Base-by-base conservation (phyloP, 53 echinoderm and acorn worm genomes). In the Henricia sp. region DNA sequence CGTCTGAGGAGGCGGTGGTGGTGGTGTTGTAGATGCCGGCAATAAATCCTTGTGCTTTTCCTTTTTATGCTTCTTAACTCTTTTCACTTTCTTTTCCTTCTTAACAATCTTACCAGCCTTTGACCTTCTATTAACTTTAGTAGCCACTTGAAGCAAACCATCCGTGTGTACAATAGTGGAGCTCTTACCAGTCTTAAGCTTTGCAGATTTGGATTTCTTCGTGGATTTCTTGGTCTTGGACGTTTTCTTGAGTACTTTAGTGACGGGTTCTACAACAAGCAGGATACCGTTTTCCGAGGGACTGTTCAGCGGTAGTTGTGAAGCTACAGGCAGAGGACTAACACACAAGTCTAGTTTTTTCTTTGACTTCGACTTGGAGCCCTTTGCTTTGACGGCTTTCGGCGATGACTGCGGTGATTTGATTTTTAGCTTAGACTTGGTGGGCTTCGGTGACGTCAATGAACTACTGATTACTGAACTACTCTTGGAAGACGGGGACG, bases 381-480 rank as follows among this genome's bases (percentile, higher is more conserved):
- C 42, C 50, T 80, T 80, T 27, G 13, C 80, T 63, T 64, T 80
- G 64, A 58, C 19, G 9, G 4, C 64, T 43, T 80, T 80, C 36
- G 80, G 80, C n/a, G 34, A 46, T 62, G 63, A 33, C 35, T 46
- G 3, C 39, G 19, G 39, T 43, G 64, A 43, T 64, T 80, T 80
- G n/a, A 19, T 80, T 64, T 80, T 80, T 80, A 64, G 80, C 50
- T 80, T 80, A 34, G 65, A 43, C 33, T 80, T 80, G 80, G 80
- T 80, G 63, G 80, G 48, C 64, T 64, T 80, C 46, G 80, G 80
- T 44, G 80, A 80, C 12, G 60, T 16, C 25, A 42, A 36, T 32
- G 80, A 44, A 30, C 50, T 80, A 48, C 19, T 10, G 20, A 40
- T n/a, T 33, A 21, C 40, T 21, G 80, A 12, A 60, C 35, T 44